Evolutionary conservation across 1,140 invertebrate species (phyloP).

Genomic region (Hermatobates lingyangjiaoensis): DNA sequence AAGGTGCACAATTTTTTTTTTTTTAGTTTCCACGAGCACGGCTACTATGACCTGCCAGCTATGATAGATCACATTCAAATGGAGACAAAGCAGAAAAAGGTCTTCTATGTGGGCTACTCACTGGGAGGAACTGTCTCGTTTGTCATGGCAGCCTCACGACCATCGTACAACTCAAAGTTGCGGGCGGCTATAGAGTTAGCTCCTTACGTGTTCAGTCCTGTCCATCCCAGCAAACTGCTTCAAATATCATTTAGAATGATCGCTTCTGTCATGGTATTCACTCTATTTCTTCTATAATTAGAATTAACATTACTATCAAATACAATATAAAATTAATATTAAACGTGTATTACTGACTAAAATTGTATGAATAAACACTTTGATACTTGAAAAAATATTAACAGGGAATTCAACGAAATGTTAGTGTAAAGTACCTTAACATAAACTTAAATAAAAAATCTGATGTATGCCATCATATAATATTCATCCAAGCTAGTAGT

Average conservation of each 20-base stretch:
- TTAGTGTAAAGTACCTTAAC: too few relatives aligned
- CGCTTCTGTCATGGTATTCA: constrained; percentile 9
- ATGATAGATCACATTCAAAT: constrained; percentile 42
- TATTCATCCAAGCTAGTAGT: too few relatives aligned
- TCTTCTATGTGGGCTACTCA: constrained; percentile 35
- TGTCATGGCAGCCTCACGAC: constrained; percentile 33
- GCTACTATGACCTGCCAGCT: constrained; percentile 42
- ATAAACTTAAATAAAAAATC: too few relatives aligned
- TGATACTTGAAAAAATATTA: too few relatives aligned
- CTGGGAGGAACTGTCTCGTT: constrained; percentile 41
- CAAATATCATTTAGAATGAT: constrained; percentile 5
- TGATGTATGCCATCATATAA: too few relatives aligned
- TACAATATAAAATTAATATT: not conserved
- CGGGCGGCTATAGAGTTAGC: constrained; percentile 25
- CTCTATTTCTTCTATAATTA: not conserved
- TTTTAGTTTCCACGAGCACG: constrained; percentile 42
- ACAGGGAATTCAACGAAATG: too few relatives aligned
- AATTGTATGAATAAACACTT: not conserved
- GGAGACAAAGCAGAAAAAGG: constrained; percentile 27
- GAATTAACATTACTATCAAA: not conserved
- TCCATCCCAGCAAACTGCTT: constrained; percentile 5
- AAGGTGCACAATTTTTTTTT: too few relatives aligned
- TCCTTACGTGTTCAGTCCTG: constrained; percentile 20
- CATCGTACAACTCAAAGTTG: constrained; percentile 34
- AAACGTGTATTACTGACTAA: not conserved